These are phyloP conservation scores for Ptyas mucosa DNA, from an alignment of 2,113 vertebrate genomes.

Conservation along the genomic window DNA sequence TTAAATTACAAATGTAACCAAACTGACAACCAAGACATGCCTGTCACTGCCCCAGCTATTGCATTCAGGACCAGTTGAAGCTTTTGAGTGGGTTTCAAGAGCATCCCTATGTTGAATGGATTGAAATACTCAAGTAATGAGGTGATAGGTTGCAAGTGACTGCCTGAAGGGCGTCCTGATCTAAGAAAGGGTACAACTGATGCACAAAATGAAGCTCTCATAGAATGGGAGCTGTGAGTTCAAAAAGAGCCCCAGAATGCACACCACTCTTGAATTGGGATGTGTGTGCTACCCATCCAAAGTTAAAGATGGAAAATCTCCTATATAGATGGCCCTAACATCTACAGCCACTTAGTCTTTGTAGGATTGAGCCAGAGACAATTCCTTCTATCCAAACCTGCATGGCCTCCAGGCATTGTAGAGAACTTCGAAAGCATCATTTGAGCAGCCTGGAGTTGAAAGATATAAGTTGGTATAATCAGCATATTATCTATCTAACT, in stretches of 20 bases:
- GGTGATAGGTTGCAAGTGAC: not conserved
- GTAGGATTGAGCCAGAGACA: not conserved
- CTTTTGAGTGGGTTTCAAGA: not conserved
- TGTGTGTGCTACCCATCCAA: not conserved
- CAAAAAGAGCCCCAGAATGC: not conserved
- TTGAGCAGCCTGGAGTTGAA: not conserved
- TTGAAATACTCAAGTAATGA: not conserved
- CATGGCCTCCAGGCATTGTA: not conserved
- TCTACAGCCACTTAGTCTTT: not conserved
- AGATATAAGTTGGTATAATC: not conserved
- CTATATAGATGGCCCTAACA: not conserved
- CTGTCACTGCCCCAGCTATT: not conserved
- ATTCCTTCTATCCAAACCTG: not conserved
- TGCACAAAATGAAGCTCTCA: not conserved
- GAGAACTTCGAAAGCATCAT: not conserved
- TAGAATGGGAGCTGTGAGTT: not conserved
- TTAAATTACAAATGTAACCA: not conserved
- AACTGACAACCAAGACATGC: not conserved
- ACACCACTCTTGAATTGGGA: not conserved
- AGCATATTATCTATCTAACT: not conserved
- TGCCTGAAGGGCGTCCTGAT: not conserved
- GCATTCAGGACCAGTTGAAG: not conserved
- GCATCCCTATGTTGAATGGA: not conserved
- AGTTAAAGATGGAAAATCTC: not conserved
- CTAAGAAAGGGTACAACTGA: not conserved